Evolutionary conservation across 2,797 vertebrate genomes (phyloP).

Genomic region (Pagetopsis macropterus): DNA sequence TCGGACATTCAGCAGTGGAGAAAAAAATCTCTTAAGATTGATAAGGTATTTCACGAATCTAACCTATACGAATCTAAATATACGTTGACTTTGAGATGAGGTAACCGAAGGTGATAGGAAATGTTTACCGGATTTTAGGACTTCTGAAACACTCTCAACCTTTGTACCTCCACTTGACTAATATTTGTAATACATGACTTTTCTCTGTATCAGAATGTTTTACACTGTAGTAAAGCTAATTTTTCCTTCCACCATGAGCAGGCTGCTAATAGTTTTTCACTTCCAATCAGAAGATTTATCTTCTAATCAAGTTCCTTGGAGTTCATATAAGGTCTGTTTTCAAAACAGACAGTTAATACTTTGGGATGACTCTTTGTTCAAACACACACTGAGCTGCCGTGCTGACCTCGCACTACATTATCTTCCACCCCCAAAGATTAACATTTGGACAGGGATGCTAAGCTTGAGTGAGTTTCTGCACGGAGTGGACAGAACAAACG

Average conservation of each 20-base stretch:
- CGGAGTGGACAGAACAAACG: conserved; percentile 62
- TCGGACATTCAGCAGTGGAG: too few relatives aligned
- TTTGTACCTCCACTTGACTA: too few relatives aligned
- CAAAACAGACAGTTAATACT: neutral
- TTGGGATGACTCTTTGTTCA: conserved; percentile 6
- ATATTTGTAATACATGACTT: too few relatives aligned
- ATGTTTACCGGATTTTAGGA: too few relatives aligned
- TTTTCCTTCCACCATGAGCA: neutral
- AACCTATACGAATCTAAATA: too few relatives aligned
- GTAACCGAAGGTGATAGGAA: too few relatives aligned
- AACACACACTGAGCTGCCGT: neutral
- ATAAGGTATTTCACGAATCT: too few relatives aligned
- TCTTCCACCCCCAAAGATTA: conserved; percentile 33
- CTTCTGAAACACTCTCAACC: too few relatives aligned
- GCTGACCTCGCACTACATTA: conserved; percentile 32
- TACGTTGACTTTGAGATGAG: too few relatives aligned
- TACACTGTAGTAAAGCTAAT: too few relatives aligned
- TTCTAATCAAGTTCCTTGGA: neutral
- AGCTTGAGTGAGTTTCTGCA: conserved; percentile 42
- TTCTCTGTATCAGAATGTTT: too few relatives aligned
- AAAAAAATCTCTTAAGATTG: too few relatives aligned
- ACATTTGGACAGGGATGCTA: conserved; percentile 37
- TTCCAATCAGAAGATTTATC: neutral
- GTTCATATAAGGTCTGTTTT: neutral
- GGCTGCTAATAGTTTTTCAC: conserved; percentile 27